phyloP scores from a whole-genome alignment of 2,113 vertebrate genomes.

The Callionymus lyra region DNA sequence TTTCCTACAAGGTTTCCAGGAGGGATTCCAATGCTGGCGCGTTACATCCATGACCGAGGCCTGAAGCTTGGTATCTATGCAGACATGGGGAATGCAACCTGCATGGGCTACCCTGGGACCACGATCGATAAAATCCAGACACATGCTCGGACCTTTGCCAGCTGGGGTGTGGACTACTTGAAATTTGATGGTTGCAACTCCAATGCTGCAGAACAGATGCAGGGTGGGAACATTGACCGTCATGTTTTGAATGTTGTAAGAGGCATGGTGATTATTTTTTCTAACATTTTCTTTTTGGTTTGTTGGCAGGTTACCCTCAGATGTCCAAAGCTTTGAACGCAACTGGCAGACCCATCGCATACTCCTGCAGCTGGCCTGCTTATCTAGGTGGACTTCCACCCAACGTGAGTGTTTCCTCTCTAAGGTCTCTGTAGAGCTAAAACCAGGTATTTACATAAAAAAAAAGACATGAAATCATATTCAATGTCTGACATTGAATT shows the following conservation, averaged over 20 bases:
- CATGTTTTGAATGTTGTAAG: neutral
- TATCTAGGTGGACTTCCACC: conserved; percentile 86
- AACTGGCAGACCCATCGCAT: conserved; percentile 80
- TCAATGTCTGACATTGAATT: no score
- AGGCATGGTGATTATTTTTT: neutral
- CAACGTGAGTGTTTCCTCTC: conserved; percentile 36
- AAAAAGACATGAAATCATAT: no score
- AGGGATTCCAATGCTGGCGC: conserved; percentile 75
- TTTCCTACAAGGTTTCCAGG: conserved; percentile 71
- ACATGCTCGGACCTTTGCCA: conserved; percentile 81
- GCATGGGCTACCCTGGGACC: conserved; percentile 82
- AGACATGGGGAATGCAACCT: conserved; percentile 81
- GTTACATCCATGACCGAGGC: conserved; percentile 80
- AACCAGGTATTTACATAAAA: no score
- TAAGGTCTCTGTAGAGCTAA: no score
- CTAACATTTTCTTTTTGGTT: neutral
- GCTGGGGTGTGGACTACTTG: conserved; percentile 89
- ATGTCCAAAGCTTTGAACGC: conserved; percentile 82
- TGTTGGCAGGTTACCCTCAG: conserved; percentile 74
- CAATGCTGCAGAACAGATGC: conserved; percentile 51
- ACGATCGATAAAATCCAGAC: conserved; percentile 67
- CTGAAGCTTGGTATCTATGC: conserved; percentile 89
- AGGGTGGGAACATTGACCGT: conserved; percentile 56
- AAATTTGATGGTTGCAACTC: conserved; percentile 92
- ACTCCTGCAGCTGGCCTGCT: conserved; percentile 90